Evolutionary conservation across 2,113 vertebrate species (phyloP).

Genomic region (Actenoides hombroni): DNA sequence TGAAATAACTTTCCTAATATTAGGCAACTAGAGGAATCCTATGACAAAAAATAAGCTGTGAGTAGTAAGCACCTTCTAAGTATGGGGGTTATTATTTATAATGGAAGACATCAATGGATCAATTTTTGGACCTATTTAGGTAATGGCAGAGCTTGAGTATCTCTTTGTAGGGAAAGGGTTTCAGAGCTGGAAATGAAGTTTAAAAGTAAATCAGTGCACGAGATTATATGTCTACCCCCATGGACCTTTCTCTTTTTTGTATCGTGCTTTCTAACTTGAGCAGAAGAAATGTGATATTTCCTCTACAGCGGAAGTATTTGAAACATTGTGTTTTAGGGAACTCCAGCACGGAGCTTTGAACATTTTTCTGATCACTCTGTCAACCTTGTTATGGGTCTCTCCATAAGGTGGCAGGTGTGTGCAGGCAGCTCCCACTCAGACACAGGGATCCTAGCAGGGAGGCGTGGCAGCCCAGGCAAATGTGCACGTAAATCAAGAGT

Average conservation of each 20-base stretch:
- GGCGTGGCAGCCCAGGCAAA: not conserved
- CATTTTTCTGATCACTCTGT: not conserved
- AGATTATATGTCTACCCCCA: not conserved
- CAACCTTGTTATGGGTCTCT: not conserved
- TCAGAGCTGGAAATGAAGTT: not conserved
- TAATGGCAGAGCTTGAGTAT: not conserved
- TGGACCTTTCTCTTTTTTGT: not conserved
- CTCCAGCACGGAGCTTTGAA: not conserved
- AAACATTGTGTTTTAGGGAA: not conserved
- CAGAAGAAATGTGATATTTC: not conserved
- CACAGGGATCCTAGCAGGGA: rapidly evolving
- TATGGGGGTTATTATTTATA: not conserved
- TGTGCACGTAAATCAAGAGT: not conserved
- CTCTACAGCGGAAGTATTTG: not conserved
- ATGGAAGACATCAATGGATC: not conserved
- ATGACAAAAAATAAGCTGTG: not conserved
- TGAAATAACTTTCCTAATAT: not conserved
- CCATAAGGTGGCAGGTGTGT: not conserved
- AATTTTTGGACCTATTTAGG: not conserved
- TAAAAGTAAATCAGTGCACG: not conserved
- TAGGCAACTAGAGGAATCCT: not conserved
- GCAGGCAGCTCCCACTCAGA: not conserved
- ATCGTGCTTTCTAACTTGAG: not conserved
- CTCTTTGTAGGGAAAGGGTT: not conserved
- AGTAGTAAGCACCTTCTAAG: not conserved